A percentile compares a stretch with the other conserved stretches of the same genome.
Evolutionary conservation across 2,888 invertebrate species (phyloP).

Genomic region (Noctua comes): DNA sequence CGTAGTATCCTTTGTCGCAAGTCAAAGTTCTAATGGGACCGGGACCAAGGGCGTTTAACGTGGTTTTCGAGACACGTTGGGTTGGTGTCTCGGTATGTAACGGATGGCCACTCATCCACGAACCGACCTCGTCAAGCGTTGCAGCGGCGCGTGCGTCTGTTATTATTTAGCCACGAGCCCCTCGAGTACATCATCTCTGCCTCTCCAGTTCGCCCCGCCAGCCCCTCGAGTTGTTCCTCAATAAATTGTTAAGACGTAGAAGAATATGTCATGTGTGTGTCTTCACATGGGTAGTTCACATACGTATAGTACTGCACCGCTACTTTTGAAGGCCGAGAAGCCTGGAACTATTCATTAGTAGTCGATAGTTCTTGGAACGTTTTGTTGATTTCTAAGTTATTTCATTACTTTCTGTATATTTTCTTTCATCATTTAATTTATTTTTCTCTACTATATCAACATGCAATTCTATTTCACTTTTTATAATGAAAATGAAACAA

Average conservation of each 20-base stretch:
- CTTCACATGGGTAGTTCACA: slow-evolving; percentile 61
- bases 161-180: background rate
- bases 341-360: slow-evolving; percentile 21
- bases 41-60: background rate
- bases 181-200: background rate
- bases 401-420: background rate
- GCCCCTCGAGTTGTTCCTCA: background rate
- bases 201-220: background rate
- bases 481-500: background rate
- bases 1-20: background rate
- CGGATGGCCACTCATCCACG: background rate
- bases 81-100: background rate
- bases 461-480: background rate
- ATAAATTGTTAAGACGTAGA: slow-evolving; percentile 39
- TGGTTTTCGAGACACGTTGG: background rate
- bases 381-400: slow-evolving; percentile 28
- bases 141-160: background rate
- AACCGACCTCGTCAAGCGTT: background rate
- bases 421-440: background rate
- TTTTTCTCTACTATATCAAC: background rate
- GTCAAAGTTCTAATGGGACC: background rate
- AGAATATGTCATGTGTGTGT: slow-evolving; percentile 38
- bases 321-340: slow-evolving; percentile 53
- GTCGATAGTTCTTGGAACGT: slow-evolving; percentile 35
- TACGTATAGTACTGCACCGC: slow-evolving; percentile 28